These are phyloP conservation scores for Drosophila vallismaia DNA, from an alignment of 2,888 invertebrate species.

Conservation along the genomic window DNA sequence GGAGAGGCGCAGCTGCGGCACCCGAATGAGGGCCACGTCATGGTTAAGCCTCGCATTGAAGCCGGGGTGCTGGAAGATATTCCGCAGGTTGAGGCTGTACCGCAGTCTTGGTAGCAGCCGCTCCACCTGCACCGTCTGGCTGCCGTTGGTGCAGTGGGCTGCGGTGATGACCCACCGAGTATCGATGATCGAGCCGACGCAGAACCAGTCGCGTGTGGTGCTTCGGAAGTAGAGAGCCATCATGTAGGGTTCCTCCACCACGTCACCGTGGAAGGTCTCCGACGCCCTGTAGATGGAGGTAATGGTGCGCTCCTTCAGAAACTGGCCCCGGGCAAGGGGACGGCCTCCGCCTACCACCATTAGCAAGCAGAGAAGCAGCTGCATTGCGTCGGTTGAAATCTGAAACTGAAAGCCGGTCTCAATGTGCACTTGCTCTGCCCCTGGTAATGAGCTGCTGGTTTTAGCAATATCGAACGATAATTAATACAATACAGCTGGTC, in stretches of 20 bases:
- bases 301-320: not conserved
- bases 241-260: not conserved
- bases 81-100: not conserved
- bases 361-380: not conserved
- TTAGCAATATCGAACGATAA: not conserved
- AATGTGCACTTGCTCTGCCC: not conserved
- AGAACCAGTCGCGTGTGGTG: not conserved
- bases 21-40: not conserved
- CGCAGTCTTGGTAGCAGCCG: not conserved
- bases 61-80: not conserved
- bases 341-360: not conserved
- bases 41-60: not conserved
- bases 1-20: not conserved
- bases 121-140: not conserved
- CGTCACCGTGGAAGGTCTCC: not conserved
- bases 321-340: not conserved
- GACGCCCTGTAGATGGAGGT: not conserved
- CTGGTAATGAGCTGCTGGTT: not conserved
- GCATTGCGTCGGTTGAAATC: not conserved
- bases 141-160: slow-evolving; percentile 3
- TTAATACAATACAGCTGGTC: not conserved
- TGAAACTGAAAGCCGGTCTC: not conserved
- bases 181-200: slow-evolving; percentile 5
- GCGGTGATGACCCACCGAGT: not conserved
- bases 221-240: slow-evolving; percentile 1